A percentile compares a stretch with the other conserved stretches of the same genome.
Conservation (phyloP, 2,113 vertebrate genomes). For the Ifrita kowaldi region DNA sequence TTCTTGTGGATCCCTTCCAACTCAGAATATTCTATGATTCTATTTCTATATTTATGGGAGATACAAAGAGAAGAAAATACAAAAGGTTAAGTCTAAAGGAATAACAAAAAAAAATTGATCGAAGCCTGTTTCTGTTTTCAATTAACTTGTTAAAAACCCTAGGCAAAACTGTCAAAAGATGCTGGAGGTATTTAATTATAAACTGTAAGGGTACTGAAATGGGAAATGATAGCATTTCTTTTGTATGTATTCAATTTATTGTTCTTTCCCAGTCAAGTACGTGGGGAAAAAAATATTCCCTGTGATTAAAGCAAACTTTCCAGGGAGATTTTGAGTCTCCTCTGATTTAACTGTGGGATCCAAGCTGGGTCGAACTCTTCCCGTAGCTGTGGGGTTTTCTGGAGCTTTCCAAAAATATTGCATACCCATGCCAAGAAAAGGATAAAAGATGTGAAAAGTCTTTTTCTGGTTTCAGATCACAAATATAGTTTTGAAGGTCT, state of each 20-base stretch:
- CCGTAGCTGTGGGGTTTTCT: neutral
- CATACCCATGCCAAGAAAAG: neutral
- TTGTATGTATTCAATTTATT: neutral
- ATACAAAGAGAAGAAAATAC: neutral
- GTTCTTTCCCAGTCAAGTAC: neutral
- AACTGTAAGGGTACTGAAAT: neutral
- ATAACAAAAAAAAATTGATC: neutral
- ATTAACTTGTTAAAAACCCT: neutral
- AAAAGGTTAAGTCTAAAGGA: neutral
- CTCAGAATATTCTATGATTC: neutral
- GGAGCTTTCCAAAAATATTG: neutral
- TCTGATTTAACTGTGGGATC: neutral
- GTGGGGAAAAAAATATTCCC: neutral
- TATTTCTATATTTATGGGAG: neutral
- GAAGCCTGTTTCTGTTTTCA: neutral
- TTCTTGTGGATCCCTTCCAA: neutral
- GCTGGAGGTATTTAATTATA: neutral
- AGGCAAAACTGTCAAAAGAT: neutral
- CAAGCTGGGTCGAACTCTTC: neutral
- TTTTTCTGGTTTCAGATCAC: neutral
- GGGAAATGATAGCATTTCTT: neutral
- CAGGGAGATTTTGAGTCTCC: neutral
- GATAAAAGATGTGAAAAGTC: neutral
- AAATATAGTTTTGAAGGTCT: neutral
- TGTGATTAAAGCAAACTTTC: neutral